Evolutionary conservation across 2,888 invertebrate genomes (phyloP).

Genomic region (Vesta saturnalis): DNA sequence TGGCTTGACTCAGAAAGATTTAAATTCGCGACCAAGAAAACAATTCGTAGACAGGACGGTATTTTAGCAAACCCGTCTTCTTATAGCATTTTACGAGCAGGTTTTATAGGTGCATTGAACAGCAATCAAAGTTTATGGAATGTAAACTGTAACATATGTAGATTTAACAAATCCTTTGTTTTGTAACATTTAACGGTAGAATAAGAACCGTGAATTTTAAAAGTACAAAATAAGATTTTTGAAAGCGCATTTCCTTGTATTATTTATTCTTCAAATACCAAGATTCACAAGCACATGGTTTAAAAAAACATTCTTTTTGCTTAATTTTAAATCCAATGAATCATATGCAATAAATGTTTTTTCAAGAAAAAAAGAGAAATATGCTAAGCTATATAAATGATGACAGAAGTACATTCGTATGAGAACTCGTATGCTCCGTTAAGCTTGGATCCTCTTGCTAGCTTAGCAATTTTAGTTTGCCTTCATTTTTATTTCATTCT

Average conservation of each 20-base stretch:
- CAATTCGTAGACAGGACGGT: conserved; percentile 45
- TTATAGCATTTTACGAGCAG: conserved; percentile 27
- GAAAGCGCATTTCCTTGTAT: background rate
- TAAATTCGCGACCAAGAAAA: conserved; percentile 34
- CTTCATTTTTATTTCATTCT: background rate
- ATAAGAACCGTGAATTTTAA: background rate
- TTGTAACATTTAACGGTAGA: background rate
- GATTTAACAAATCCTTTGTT: conserved; percentile 10
- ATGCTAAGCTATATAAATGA: background rate
- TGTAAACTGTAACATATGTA: conserved; percentile 25
- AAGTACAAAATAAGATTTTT: background rate
- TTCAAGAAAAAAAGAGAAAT: background rate
- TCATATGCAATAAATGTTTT: background rate
- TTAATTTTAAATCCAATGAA: background rate
- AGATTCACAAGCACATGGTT: background rate
- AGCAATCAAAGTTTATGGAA: conserved; percentile 26
- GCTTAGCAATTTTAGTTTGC: too few relatives aligned
- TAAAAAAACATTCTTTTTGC: background rate
- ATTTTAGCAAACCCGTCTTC: conserved; percentile 45
- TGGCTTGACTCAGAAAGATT: conserved; percentile 10
- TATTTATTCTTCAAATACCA: background rate
- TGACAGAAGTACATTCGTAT: background rate
- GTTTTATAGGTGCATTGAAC: conserved; percentile 32
- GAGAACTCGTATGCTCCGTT: too few relatives aligned
- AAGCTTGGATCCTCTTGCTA: too few relatives aligned